Base-by-base conservation (phyloP, 2,797 vertebrate species). In the Cyprinella venusta region DNA sequence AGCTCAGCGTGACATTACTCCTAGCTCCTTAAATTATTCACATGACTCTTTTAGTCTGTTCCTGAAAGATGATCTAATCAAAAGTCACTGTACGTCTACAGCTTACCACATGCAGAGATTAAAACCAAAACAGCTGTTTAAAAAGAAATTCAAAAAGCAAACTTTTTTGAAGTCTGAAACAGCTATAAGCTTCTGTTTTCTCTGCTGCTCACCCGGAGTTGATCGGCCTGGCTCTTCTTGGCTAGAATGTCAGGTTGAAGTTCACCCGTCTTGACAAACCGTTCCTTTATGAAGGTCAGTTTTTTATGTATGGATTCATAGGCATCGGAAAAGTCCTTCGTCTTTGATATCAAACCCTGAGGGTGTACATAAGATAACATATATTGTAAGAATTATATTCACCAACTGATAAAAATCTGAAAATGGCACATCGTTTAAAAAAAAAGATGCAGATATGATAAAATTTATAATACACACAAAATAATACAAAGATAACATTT, bases 161-260 rank as follows among this genome's bases (percentile, higher is more conserved):
- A 13, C 30, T 4, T 56, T 63, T 21, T 56, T 54, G 6, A 45
- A 67, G 36, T 67, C 56, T 5, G 70, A 76, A 70, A 40, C 2
- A 67, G 42, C 40, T 26, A 9, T 36, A 19, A 4, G n/a, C 8
- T 63, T 63, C 8, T 42, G 52, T 69, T 79, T 65, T 71, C 77
- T 78, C 24, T 33, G 33, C 8, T 40, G 45, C 83, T 89, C 86
- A 98, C 98, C 94, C 93, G 94, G 38, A 97, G 90, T 86, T 95
- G 95, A 76, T 96, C 94, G 2, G 93, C 92, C 78, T 97, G 96
- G 74, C 95, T 95, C 89, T 97, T 96, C 87, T 97, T 99, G 52
- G 94, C 93, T 40, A 96, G 91, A 69, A 98, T 94, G 87, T 97
- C 96, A 13, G 93, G 93, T 85, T 90, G 96, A 0, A 93, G 92